Base-by-base conservation (phyloP, 2,888 invertebrate genomes). In the Melikaiella ostensackeni region DNA sequence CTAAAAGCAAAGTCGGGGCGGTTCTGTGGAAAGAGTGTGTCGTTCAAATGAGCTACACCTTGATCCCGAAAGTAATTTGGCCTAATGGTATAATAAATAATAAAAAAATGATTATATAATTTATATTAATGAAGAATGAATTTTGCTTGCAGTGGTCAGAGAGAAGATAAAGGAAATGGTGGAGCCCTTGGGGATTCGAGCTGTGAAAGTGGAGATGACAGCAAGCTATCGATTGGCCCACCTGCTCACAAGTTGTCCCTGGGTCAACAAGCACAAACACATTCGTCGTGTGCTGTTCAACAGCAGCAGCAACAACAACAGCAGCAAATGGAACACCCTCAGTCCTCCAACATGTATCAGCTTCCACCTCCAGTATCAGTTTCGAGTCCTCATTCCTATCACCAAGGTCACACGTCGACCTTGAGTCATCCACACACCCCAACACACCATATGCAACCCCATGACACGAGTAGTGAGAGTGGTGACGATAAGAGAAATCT, bases 181-280 rank as follows among this genome's bases (percentile, higher is more conserved):
- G 86, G 87, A 2, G 89, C 87, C 19, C 76, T 90, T 9, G 89
- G 88, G 0, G 91, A 91, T 61, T 88, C 91, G 59, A 91, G 91
- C 79, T 90, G 91, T 85, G 91, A 91, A 74, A 91, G 91, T 79
- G 91, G 91, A 21, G 91, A 91, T 79, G 91, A 91, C 61, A 85
- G 87, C 21, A 90, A 90, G 55, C 87, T 87, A 33, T 85, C 87
- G 5, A 84, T 87, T 5, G 80, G 84, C 19, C 87, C 87, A 73
- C 75, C 83, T 21, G 77, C 83, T 8, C 82, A 84, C 30, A 84
- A 81, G 21, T 74, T 76, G 30, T 24, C 61, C 19, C 16, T 76
- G 35, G 64, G 38, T 19, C 83, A 83, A 55, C 46, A 46, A 27
- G 30, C 30, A 1, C 83, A 82, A 70, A 86, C 84, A 21, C 81